phyloP scores from a whole-genome alignment of 1,140 invertebrate genomes.

The Spodoptera frugiperda region DNA sequence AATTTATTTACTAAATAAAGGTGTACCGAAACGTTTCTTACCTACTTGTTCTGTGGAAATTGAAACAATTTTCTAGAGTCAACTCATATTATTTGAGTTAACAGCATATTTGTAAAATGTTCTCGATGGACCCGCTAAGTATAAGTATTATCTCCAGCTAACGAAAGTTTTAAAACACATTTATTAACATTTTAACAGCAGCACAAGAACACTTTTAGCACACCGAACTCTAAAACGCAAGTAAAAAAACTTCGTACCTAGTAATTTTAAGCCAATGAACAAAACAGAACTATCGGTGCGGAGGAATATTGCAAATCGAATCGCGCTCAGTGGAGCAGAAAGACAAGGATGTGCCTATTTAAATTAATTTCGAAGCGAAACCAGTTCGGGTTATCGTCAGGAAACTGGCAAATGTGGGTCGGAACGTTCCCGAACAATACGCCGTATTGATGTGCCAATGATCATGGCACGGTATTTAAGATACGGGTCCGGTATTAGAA shows the following conservation, averaged over 20 bases:
- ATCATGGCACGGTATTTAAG: slow-evolving; percentile 12
- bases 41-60: too few species aligned
- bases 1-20: too few species aligned
- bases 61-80: too few species aligned
- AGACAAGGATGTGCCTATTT: slow-evolving; percentile 62
- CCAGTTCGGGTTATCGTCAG: slow-evolving; percentile 30
- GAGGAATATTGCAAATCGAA: slow-evolving; percentile 75
- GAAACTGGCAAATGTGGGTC: slow-evolving; percentile 45
- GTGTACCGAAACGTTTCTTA: too few species aligned
- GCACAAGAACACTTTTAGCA: too few species aligned
- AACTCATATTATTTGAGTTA: too few species aligned
- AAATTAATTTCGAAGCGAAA: slow-evolving; percentile 57
- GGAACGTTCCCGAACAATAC: slow-evolving; percentile 36
- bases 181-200: too few species aligned
- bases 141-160: too few species aligned
- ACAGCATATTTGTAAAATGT: too few species aligned
- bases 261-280: slow-evolving; percentile 79
- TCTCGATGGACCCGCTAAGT: too few species aligned
- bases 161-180: too few species aligned
- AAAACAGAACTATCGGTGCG: slow-evolving; percentile 71
- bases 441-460: slow-evolving; percentile 36
- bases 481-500: not conserved
- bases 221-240: slow-evolving; percentile 51
- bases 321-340: slow-evolving; percentile 66
- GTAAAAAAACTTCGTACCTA: slow-evolving; percentile 71